Evolutionary conservation across 2,888 invertebrate species (phyloP).

Genomic region (Drosophila paracracens): DNA sequence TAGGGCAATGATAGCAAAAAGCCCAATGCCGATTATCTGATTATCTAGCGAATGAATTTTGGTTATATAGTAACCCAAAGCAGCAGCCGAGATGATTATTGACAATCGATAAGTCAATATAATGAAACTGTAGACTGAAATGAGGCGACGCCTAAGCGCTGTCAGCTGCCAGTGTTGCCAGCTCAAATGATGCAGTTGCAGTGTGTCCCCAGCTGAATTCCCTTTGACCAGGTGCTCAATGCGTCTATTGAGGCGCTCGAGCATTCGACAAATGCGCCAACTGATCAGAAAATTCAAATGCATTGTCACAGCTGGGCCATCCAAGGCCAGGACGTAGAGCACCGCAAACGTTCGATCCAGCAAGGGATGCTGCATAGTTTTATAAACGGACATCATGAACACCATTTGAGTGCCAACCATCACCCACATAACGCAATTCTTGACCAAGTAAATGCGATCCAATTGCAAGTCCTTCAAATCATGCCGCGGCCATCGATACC

Average conservation of each 20-base stretch:
- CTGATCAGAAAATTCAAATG: conserved; percentile 41
- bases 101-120: conserved; percentile 28
- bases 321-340: conserved; percentile 8
- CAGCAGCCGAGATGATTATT: conserved; percentile 13
- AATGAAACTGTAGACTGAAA: conserved; percentile 3
- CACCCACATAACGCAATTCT: conserved; percentile 31
- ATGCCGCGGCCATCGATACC: background rate
- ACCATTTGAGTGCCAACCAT: background rate
- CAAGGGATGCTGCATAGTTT: accelerated
- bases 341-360: background rate
- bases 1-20: background rate
- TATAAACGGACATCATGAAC: background rate
- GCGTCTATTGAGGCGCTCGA: conserved; percentile 25
- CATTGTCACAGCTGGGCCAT: conserved; percentile 13
- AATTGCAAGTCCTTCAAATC: background rate
- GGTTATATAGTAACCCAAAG: conserved; percentile 37
- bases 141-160: conserved; percentile 20
- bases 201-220: conserved; percentile 2
- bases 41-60: background rate
- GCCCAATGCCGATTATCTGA: background rate
- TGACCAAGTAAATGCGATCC: conserved; percentile 27
- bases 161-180: conserved; percentile 39
- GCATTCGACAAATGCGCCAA: conserved; percentile 31
- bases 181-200: conserved; percentile 44
- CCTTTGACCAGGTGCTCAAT: background rate